These are phyloP conservation scores for Flabesymbios commensalis DNA, from an alignment of 2,888 invertebrate genomes.

Conservation along the genomic window DNA sequence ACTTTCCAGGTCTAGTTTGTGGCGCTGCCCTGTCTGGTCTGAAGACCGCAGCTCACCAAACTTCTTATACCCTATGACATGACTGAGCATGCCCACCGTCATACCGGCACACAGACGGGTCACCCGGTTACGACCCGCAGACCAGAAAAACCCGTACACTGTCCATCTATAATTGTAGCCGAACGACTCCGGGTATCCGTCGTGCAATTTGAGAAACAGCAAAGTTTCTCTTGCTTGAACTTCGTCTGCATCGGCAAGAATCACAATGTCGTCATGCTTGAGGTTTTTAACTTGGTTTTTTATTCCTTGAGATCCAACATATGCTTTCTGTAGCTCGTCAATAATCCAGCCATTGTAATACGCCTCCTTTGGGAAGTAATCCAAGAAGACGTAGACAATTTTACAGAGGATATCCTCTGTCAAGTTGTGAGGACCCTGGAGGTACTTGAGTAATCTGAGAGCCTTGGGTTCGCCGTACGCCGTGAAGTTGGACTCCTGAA, in stretches of 20 bases:
- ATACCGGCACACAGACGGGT: conserved; percentile 18
- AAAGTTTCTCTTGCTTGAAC: conserved; percentile 70
- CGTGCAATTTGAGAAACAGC: conserved; percentile 71
- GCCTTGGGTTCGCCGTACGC: conserved; percentile 50
- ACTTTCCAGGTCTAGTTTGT: too few species aligned
- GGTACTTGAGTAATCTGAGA: conserved; percentile 62
- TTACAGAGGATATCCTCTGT: too few species aligned
- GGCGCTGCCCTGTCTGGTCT: too few species aligned
- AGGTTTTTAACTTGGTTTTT: conserved; percentile 28
- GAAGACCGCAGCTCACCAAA: too few species aligned
- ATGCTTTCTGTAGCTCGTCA: conserved; percentile 36
- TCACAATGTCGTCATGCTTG: conserved; percentile 58
- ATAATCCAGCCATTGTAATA: conserved; percentile 43
- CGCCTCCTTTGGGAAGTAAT: conserved; percentile 41
- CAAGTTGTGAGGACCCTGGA: too few species aligned
- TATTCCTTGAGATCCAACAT: conserved; percentile 23
- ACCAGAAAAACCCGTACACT: conserved; percentile 73
- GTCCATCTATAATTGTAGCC: conserved; percentile 70
- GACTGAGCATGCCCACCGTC: conserved; percentile 19
- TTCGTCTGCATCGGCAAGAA: conserved; percentile 66
- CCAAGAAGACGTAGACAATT: conserved; percentile 64
- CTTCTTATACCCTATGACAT: conserved; percentile 6
- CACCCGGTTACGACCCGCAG: too few species aligned
- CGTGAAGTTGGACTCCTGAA: conserved; percentile 60
- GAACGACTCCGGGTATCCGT: conserved; percentile 70